Evolutionary conservation across 2,797 vertebrate species (phyloP).

Genomic region (Nannoperca australis): DNA sequence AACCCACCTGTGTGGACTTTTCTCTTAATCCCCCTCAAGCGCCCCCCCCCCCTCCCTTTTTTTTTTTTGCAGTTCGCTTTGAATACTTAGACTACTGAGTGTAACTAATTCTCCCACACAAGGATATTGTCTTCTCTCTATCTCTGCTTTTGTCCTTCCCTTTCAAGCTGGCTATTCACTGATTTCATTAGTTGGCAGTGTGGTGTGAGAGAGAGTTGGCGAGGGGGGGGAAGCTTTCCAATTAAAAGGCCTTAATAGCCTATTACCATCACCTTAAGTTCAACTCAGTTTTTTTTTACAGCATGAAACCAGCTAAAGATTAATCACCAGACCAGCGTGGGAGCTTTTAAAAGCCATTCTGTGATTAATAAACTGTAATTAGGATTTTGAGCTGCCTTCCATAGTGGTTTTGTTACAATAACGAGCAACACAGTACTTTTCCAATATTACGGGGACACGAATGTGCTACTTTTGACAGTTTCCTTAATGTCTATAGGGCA

Average conservation of each 20-base stretch:
- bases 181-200: slow-evolving; percentile 81
- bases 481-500: neutral
- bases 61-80: slow-evolving; percentile 73
- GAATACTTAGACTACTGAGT: slow-evolving; percentile 87
- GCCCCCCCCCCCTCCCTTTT: neutral
- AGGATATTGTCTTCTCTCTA: slow-evolving; percentile 86
- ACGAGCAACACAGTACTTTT: neutral
- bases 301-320: slow-evolving; percentile 61
- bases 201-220: slow-evolving; percentile 61
- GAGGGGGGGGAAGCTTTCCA: slow-evolving; percentile 57
- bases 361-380: slow-evolving; percentile 53
- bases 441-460: neutral
- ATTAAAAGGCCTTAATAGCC: slow-evolving; percentile 83
- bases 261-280: slow-evolving; percentile 80
- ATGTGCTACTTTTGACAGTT: neutral
- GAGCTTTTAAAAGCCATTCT: slow-evolving; percentile 49
- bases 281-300: slow-evolving; percentile 66
- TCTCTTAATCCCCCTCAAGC: slow-evolving; percentile 81
- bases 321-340: slow-evolving; percentile 45
- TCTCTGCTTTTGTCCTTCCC: slow-evolving; percentile 82
- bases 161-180: slow-evolving; percentile 81
- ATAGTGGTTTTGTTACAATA: neutral
- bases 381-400: slow-evolving; percentile 28
- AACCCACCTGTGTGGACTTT: slow-evolving; percentile 88
- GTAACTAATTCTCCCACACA: slow-evolving; percentile 90